phyloP scores from a whole-genome alignment of 1,140 invertebrate species.

The Leptinotarsa lineolata region DNA sequence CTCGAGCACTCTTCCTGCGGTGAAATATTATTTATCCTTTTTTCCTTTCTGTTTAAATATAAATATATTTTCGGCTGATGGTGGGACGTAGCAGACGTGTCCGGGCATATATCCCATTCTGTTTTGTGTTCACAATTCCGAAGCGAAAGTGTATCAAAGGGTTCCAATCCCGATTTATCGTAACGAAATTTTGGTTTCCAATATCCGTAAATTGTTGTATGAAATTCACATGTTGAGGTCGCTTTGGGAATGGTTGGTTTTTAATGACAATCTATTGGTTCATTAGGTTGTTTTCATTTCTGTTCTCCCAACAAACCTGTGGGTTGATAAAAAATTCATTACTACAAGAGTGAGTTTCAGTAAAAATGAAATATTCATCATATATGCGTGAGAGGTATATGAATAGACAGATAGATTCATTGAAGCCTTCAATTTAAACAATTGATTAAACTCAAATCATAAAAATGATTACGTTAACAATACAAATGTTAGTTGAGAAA shows the following conservation, averaged over 20 bases:
- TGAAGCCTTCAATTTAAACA: too few species aligned
- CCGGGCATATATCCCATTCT: slow-evolving; percentile 38
- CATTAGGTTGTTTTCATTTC: too few species aligned
- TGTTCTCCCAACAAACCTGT: too few species aligned
- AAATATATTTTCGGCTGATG: slow-evolving; percentile 16
- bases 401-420: too few species aligned
- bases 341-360: too few species aligned
- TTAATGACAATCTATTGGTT: too few species aligned
- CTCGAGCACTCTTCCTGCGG: slow-evolving; percentile 15
- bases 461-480: too few species aligned
- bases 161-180: slow-evolving; percentile 45
- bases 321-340: too few species aligned
- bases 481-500: too few species aligned
- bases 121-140: slow-evolving; percentile 44
- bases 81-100: slow-evolving; percentile 33
- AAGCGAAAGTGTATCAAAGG: slow-evolving; percentile 43
- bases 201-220: slow-evolving; percentile 50
- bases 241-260: not conserved
- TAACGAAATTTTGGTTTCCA: slow-evolving; percentile 45
- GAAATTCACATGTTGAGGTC: slow-evolving; percentile 47
- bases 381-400: too few species aligned
- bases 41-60: slow-evolving; percentile 19
- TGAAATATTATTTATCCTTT: slow-evolving; percentile 27
- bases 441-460: too few species aligned
- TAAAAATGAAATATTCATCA: too few species aligned